phyloP scores from a whole-genome alignment of 2,113 vertebrate genomes.

The Bubo scandiacus region DNA sequence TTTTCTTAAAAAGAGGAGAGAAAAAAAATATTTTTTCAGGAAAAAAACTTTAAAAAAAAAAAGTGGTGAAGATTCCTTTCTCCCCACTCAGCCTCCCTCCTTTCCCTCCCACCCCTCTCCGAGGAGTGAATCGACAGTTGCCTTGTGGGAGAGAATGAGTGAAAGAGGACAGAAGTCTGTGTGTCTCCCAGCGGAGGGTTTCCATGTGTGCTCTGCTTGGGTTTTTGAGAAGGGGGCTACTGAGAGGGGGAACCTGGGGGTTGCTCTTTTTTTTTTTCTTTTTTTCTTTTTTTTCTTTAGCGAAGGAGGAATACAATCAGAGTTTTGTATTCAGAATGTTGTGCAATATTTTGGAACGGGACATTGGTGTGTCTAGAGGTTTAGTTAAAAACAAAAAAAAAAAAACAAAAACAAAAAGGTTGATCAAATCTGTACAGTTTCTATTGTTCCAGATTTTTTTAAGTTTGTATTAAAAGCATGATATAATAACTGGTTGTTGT shows the following conservation, averaged over 20 bases:
- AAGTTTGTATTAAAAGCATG: constrained; percentile 92
- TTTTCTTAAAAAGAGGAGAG: constrained; percentile 82
- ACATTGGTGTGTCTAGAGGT: constrained; percentile 80
- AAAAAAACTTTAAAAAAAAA: constrained; percentile 81
- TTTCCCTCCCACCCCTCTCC: constrained; percentile 23
- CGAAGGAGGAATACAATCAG: constrained; percentile 80
- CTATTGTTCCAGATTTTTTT: constrained; percentile 90
- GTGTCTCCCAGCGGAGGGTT: constrained; percentile 21
- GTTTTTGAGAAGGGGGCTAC: constrained; percentile 44
- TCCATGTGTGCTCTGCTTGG: constrained; percentile 35
- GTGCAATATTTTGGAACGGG: constrained; percentile 86
- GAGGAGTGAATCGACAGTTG: constrained; percentile 49
- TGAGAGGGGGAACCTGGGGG: constrained; percentile 39
- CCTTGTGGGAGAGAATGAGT: constrained; percentile 44
- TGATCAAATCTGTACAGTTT: constrained; percentile 89
- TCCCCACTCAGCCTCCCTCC: constrained; percentile 56
- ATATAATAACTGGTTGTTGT: constrained; percentile 59
- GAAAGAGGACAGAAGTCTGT: constrained; percentile 58
- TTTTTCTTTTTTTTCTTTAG: constrained; percentile 58
- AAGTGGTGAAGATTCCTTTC: constrained; percentile 68
- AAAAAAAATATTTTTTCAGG: constrained; percentile 81
- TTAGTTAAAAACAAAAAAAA: constrained; percentile 78
- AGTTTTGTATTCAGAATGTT: constrained; percentile 85
- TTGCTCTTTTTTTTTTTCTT: constrained; percentile 59
- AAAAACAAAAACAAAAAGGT: constrained; percentile 70